phyloP scores from a whole-genome alignment of 2,888 invertebrate genomes.

The Eustalomyia histrio region DNA sequence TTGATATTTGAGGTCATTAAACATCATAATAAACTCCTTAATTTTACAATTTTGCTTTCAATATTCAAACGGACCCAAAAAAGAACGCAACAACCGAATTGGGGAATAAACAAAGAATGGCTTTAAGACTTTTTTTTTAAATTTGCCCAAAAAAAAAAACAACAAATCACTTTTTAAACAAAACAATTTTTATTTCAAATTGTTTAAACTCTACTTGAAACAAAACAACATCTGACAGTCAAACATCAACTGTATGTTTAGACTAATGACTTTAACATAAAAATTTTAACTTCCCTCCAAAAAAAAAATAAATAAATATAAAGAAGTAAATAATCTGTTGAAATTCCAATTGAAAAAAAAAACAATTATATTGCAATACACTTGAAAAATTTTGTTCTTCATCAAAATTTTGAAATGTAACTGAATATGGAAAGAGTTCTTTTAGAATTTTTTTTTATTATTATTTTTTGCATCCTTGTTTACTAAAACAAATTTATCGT shows the following conservation, averaged over 20 bases:
- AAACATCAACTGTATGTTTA: conserved; percentile 27
- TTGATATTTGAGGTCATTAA: conserved; percentile 62
- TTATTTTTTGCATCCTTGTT: too few species aligned
- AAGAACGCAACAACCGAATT: conserved; percentile 1
- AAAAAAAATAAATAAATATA: neutral
- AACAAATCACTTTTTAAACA: conserved; percentile 4
- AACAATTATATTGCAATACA: too few species aligned
- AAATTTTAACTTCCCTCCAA: conserved; percentile 1
- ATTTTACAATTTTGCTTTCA: conserved; percentile 60
- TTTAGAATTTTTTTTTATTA: too few species aligned
- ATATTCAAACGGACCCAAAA: conserved; percentile 20
- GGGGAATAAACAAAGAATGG: conserved; percentile 8
- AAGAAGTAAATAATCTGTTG: neutral
- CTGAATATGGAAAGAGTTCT: too few species aligned
- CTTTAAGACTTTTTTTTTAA: conserved; percentile 27
- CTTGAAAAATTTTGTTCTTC: too few species aligned
- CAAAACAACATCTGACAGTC: conserved; percentile 49
- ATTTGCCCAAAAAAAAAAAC: conserved; percentile 10
- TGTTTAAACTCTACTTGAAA: conserved; percentile 33
- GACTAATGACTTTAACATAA: conserved; percentile 31
- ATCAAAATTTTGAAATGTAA: too few species aligned
- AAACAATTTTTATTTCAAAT: conserved; percentile 31
- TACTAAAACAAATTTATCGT: too few species aligned
- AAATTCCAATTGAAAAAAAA: too few species aligned
- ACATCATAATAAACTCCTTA: conserved; percentile 64